Base-by-base conservation (phyloP, 2,113 vertebrate species). In the Lathamus discolor region DNA sequence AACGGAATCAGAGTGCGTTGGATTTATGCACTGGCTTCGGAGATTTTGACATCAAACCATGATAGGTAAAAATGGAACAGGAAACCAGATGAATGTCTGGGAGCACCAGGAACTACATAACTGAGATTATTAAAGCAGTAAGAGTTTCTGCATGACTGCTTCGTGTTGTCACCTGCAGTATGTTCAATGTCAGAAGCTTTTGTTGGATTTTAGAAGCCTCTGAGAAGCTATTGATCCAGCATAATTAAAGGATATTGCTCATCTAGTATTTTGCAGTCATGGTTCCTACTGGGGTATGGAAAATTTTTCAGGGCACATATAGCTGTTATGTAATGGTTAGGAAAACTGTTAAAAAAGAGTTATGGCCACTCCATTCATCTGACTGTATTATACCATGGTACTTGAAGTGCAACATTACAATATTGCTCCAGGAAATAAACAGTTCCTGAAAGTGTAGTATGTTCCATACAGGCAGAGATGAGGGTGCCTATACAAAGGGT, bases 271-370 rank as follows among this genome's bases (percentile, higher is more conserved):
- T 59, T 35, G 22, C 20, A 77, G 23, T 16, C 6, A 24, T 39
- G 24, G 59, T 24, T 77, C 57, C 54, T 57, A 35, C 15, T 35
- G 66, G 63, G 17, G 17, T 73, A 22, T 2, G 3, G 62, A 90
- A 62, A 55, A 35, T 43, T 87, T 89, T 85, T 67, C 81, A 73
- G 61, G 14, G 33, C 17, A 69, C 20, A 33, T 33, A 22, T 37
- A 64, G 16, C 8, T 80, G n/a, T 7, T 54, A 46, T 33, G 91
- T 0, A 0, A 28, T 0, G 0, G 6, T 9, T 77, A 73, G 41
- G 22, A 63, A 89, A 88, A 59, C 9, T 54, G 14, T 44, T 66
- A 23, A 77, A 69, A 92, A 63, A 46, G 24, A 73, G 7, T 49
- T 77, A 54, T 19, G 33, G 70, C 11, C 19, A 18, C 24, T 88